Base-by-base conservation (phyloP, 2,797 vertebrate species). In the Crenuchus spilurus region DNA sequence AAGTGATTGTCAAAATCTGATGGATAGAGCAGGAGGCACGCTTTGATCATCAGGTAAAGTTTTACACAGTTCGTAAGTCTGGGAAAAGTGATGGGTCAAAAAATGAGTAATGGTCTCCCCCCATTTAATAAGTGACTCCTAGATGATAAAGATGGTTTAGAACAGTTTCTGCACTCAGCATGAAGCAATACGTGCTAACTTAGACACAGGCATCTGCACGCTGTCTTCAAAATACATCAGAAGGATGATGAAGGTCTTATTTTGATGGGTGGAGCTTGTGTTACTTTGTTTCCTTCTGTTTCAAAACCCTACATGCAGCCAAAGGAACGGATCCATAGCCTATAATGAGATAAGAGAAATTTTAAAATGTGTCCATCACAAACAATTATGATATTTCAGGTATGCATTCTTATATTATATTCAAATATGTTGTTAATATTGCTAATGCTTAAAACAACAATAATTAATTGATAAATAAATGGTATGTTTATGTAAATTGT, bases 271-370 rank as follows among this genome's bases (percentile, higher is more conserved):
- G n/a, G 35, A 28, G 41, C 44, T 31, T 2, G n/a, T 22, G 33
- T 26, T 39, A 46, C 1, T 39, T 67, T 20, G 16, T 52, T 83
- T 10, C 16, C 54, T 61, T 79, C 49, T 0, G 58, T 79, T 72
- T 85, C 80, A 85, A 39, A 41, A 31, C 70, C 75, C 1, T 78
- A 55, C 46, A 7, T 11, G 76, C 64, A 82, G 77, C 80, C 84
- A 72, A 64, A 71, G 62, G 37, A 71, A 65, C 26, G n/a, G 4
- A 70, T 76, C 65, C 64, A 49, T 86, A 84, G 87, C 84, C 91
- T 91, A 85, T 0, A 65, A 73, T 30, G 60, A 49, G 22, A 55
- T 16, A 76, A 54, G 52, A 76, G 20, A 80, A 14, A 52, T n/a
- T n/a, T n/a, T n/a, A n/a, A n/a, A n/a, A n/a, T n/a, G n/a, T n/a